Percentiles rank a stretch among this genome's conserved stretches.
phyloP scores from a whole-genome alignment of 2,113 vertebrate genomes.

The Phaethon lepturus region DNA sequence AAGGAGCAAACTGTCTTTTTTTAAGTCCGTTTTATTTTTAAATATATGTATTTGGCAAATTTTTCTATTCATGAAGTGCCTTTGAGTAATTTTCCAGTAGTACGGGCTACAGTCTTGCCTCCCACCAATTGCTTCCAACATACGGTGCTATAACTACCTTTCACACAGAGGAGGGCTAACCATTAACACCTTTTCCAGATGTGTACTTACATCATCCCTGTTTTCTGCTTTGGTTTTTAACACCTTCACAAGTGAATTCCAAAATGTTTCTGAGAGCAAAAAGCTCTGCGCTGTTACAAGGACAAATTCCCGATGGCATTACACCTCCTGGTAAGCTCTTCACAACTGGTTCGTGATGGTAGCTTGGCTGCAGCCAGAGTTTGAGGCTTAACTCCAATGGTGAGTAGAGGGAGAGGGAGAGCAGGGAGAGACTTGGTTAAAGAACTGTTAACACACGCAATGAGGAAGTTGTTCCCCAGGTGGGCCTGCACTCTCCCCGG shows the following conservation, averaged over 20 bases:
- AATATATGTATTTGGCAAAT: slow-evolving; percentile 64
- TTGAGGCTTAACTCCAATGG: background rate
- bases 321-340: background rate
- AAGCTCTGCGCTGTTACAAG: background rate
- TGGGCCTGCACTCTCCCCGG: background rate
- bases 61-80: slow-evolving; percentile 85
- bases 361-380: background rate
- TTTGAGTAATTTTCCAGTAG: slow-evolving; percentile 73
- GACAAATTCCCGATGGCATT: background rate
- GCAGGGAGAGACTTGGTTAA: background rate
- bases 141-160: slow-evolving; percentile 76
- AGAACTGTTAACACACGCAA: fast-evolving
- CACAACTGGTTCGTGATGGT: fast-evolving
- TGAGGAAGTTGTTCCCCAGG: background rate
- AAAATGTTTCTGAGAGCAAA: fast-evolving
- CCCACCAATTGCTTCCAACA: slow-evolving; percentile 64
- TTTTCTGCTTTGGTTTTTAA: slow-evolving; percentile 35
- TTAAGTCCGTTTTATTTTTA: slow-evolving; percentile 66
- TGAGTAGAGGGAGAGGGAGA: background rate
- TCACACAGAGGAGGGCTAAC: slow-evolving; percentile 70
- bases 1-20: slow-evolving; percentile 63
- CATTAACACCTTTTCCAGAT: slow-evolving; percentile 24
- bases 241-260: background rate
- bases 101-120: slow-evolving; percentile 66
- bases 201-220: background rate